phyloP scores from a whole-genome alignment of 1,140 invertebrate species.

The Scaptomyza graminum region DNA sequence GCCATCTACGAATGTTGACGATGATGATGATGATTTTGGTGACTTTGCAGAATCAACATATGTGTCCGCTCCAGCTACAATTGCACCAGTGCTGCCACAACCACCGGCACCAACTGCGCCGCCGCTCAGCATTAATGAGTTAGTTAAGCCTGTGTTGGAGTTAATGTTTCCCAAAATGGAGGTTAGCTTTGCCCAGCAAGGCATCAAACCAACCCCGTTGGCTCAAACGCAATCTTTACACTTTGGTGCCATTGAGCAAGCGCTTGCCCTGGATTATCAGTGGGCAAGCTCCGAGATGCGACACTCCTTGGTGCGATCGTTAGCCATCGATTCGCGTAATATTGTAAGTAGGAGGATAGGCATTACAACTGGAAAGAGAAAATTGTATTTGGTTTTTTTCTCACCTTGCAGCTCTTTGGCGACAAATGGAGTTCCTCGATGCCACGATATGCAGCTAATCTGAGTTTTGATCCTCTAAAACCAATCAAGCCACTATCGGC shows the following conservation, averaged over 20 bases:
- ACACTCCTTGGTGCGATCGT: conserved; percentile 86
- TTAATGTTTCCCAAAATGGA: conserved; percentile 64
- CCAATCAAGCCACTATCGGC: conserved; percentile 86
- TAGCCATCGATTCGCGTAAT: conserved; percentile 92
- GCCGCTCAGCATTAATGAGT: conserved; percentile 85
- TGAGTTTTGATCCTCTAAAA: conserved; percentile 89
- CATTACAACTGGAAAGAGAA: too few relatives aligned
- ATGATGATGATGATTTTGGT: conserved; percentile 85
- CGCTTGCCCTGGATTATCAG: conserved; percentile 79
- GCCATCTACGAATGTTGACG: conserved; percentile 8
- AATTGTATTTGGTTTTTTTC: not conserved
- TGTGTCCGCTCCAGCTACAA: conserved; percentile 51
- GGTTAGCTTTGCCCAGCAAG: not conserved
- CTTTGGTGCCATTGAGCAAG: conserved; percentile 77
- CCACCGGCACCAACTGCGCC: conserved; percentile 50
- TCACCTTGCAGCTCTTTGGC: conserved; percentile 88
- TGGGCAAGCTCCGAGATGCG: conserved; percentile 83
- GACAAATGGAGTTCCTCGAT: conserved; percentile 90
- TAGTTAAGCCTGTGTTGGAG: conserved; percentile 84
- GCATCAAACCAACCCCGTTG: conserved; percentile 33
- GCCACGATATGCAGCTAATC: conserved; percentile 91
- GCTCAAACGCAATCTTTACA: conserved; percentile 45
- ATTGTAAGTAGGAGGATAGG: conserved; percentile 88
- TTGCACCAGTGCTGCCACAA: conserved; percentile 66
- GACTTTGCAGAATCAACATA: conserved; percentile 86